Evolutionary conservation across 2,113 vertebrate species (phyloP).

Genomic region (Panurus biarmicus): DNA sequence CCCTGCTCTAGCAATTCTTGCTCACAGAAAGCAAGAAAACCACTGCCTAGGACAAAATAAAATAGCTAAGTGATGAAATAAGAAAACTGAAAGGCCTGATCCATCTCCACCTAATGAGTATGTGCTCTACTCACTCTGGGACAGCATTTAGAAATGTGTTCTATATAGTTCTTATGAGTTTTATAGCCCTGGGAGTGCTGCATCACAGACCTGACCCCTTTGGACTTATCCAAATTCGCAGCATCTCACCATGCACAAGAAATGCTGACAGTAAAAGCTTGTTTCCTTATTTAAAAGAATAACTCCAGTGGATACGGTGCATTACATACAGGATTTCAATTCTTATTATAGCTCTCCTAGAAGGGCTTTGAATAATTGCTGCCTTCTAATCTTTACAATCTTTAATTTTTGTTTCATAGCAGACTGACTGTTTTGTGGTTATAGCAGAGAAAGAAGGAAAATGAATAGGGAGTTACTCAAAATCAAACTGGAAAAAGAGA

Average conservation of each 20-base stretch:
- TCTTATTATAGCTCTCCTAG: background rate
- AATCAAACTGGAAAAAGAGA: background rate
- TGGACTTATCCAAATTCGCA: background rate
- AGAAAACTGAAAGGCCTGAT: background rate
- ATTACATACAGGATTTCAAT: background rate
- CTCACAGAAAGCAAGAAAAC: background rate
- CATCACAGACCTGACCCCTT: background rate
- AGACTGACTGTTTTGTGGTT: background rate
- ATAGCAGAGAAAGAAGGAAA: background rate
- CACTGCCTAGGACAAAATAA: background rate
- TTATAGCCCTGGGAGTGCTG: background rate
- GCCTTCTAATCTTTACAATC: background rate
- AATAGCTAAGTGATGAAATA: background rate
- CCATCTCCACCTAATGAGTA: background rate
- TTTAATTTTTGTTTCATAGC: background rate
- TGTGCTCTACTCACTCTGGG: background rate
- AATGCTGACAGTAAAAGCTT: background rate
- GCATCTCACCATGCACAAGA: background rate
- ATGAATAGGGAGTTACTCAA: background rate
- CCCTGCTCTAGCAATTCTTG: background rate
- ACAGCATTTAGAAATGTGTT: background rate
- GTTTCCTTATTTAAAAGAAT: background rate
- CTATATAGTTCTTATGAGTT: background rate
- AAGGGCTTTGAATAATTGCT: background rate
- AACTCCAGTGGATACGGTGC: background rate